Base-by-base conservation (phyloP, 1,140 invertebrate species). In the Trachelipus rathkii region DNA sequence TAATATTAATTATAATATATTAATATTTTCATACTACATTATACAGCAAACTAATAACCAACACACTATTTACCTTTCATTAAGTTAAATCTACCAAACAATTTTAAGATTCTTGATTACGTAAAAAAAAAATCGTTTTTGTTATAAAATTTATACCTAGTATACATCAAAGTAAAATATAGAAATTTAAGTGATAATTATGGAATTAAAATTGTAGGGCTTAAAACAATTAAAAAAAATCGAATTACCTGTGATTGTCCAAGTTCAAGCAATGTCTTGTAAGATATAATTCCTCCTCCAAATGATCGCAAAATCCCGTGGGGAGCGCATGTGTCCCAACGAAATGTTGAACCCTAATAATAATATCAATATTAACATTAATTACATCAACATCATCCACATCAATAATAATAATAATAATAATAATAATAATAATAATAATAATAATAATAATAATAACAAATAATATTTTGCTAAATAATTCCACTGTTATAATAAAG, bases 121-220 rank as follows among this genome's bases (percentile, higher is more conserved):
- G 33, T 33, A 33, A 33, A 33, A 33, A 33, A 3, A 3, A 3
- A 33, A 33, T 6, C n/a, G n/a, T n/a, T n/a, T 33, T 6, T 33
- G 6, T 33, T 3, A 33, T 33, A 33, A 33, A 6, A 33, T 11
- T 85, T 85, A 0, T 72, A 96, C 89, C 0, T 92, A 91, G 82
- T 95, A 93, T 0, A 91, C 91, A 10, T 92, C 85, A 93, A 95
- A 11, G 92, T 92, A 81, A 96, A 94, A 94, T 94, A 95, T 72
- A 89, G 89, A 82, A 3, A 60, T 8, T 60, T 19, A 4, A 13
- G 8, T 19, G 50, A 19, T 4, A 60, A 15, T 60, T 13, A 60
- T 60, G 2, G 50, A 15, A 60, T 15, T 60, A 2, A 15, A 15
- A 15, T 60, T 19, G 19, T 15, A 60, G 2, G 50, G 50, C 2